Base-by-base conservation (phyloP, 2,113 vertebrate species). In the Todiramphus chloris region DNA sequence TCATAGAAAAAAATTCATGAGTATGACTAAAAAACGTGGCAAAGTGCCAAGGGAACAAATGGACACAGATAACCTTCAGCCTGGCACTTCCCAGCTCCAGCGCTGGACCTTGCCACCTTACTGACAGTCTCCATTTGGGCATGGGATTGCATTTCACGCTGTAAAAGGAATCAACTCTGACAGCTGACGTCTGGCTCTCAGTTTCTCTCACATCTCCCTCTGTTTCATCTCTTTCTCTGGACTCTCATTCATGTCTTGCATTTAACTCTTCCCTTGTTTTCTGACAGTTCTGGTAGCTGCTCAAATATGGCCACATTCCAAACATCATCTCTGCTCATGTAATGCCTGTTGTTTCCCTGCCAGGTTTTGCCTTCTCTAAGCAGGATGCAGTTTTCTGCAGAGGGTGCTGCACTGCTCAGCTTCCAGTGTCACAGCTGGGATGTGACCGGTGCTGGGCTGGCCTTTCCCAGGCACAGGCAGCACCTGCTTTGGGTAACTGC, bases 191-290 rank as follows among this genome's bases (percentile, higher is more conserved):
- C 90, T 94, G 85, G 19, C 7, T 0, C 66, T 62, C 41, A 8
- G 59, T 44, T 81, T 68, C 80, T 50, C 55, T 64, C 11, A 3
- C 72, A 5, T 74, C 50, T 92, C 55, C 59, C 43, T 39, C 48
- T 81, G 28, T n/a, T 80, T 82, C 68, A 78, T 75, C 21, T 72
- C 30, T 85, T 41, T 24, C 76, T 79, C 85, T 76, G 85, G 85
- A 79, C 76, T 88, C 62, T 60, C 46, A 37, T 83, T 59, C 83
- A 30, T 73, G 44, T n/a, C 73, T 90, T 62, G 23, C 13, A 23
- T 72, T 74, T 68, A 88, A 78, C 15, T 60, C 62, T 93, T 81
- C 75, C 64, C 70, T 83, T 83, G 83, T 89, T 93, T 92, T 68
- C 73, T 85, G 77, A 53, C 69, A 81, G 88, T 55, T 96, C 80